These are phyloP conservation scores for Sphenopsis melanotis DNA, from an alignment of 2,797 vertebrate species.

Conservation along the genomic window DNA sequence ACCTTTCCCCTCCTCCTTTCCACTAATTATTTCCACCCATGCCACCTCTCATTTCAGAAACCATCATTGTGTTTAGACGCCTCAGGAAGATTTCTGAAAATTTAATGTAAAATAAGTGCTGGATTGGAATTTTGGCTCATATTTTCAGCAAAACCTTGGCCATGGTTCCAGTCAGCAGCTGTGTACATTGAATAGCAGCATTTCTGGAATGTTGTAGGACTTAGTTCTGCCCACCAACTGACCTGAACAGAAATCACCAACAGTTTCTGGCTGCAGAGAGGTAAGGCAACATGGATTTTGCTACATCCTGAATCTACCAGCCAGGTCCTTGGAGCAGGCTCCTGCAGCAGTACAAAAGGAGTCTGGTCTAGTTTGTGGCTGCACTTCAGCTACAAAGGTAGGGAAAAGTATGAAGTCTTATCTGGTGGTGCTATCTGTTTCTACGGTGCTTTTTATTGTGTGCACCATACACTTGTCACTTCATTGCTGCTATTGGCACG, in stretches of 20 bases:
- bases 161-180: background rate
- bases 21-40: background rate
- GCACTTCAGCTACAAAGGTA: background rate
- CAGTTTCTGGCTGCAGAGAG: background rate
- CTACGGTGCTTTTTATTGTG: background rate
- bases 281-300: background rate
- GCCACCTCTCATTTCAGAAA: background rate
- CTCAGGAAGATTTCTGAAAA: background rate
- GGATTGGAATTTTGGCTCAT: background rate
- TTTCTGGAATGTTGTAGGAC: background rate
- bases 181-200: background rate
- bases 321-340: background rate
- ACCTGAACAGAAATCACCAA: background rate
- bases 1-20: accelerated
- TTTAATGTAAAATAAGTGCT: background rate
- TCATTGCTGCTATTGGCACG: background rate
- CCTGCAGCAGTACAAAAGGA: background rate
- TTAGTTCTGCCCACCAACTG: background rate
- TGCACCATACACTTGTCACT: background rate
- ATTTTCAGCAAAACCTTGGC: background rate
- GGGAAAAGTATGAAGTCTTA: background rate
- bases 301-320: background rate
- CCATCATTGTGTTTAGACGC: background rate
- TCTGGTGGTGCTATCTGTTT: background rate
- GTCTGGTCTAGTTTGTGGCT: background rate